phyloP scores from a whole-genome alignment of 2,888 invertebrate genomes.

The Cantharis rufa region DNA sequence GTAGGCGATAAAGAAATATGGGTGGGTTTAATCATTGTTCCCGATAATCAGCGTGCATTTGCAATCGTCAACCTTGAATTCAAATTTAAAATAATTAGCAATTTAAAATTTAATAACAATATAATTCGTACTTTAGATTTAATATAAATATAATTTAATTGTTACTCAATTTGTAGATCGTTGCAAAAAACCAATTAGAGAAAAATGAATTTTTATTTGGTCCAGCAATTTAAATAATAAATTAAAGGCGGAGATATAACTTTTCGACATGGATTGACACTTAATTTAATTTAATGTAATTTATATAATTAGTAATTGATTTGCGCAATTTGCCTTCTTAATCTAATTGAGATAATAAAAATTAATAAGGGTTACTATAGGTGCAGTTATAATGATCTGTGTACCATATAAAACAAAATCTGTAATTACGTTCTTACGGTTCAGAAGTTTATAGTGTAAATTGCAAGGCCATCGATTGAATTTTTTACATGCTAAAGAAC shows the following conservation, averaged over 20 bases:
- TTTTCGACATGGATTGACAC: neutral
- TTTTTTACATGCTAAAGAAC: neutral
- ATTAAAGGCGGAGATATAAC: neutral
- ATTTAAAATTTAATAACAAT: neutral
- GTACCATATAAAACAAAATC: neutral
- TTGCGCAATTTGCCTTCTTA: neutral
- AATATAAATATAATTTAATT: neutral
- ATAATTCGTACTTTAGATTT: neutral
- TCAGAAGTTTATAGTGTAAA: neutral
- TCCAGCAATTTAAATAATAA: neutral
- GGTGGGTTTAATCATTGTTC: neutral
- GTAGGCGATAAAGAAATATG: neutral
- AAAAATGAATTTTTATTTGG: neutral
- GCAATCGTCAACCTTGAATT: neutral
- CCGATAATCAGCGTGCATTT: neutral
- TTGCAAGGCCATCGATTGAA: neutral
- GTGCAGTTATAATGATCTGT: neutral
- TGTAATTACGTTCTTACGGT: neutral
- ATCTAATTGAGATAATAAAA: neutral
- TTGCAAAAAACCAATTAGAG: neutral
- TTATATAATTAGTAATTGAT: neutral
- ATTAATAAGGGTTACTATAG: neutral
- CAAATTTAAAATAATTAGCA: neutral
- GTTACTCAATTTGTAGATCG: neutral
- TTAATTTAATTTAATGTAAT: neutral